These are phyloP conservation scores for Stegostoma tigrinum DNA, from an alignment of 2,113 vertebrate genomes.

Conservation along the genomic window DNA sequence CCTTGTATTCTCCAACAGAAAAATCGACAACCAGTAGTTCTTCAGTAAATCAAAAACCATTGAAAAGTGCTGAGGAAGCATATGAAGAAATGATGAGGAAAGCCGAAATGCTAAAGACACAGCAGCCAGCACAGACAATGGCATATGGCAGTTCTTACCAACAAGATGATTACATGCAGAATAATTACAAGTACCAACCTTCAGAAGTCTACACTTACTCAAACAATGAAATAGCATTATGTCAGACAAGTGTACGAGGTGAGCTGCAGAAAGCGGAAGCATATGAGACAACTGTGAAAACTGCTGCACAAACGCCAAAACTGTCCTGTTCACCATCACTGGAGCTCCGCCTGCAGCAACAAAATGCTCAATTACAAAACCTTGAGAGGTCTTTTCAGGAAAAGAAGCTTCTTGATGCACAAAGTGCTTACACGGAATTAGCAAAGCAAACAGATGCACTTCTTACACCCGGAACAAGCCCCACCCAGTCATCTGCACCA, in stretches of 20 bases:
- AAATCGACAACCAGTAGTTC: conserved; percentile 56
- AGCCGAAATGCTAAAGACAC: conserved; percentile 85
- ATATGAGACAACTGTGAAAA: conserved; percentile 83
- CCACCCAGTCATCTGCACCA: conserved; percentile 81
- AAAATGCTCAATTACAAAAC: conserved; percentile 47
- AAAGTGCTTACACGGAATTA: conserved; percentile 60
- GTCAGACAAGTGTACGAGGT: conserved; percentile 59
- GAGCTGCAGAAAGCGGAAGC: conserved; percentile 58
- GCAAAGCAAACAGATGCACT: conserved; percentile 61
- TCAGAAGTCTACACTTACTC: conserved; percentile 64
- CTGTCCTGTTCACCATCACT: conserved; percentile 63
- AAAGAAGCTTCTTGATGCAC: conserved; percentile 75
- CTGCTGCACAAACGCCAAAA: conserved; percentile 59
- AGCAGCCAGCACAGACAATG: conserved; percentile 60
- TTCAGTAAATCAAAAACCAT: conserved; percentile 62
- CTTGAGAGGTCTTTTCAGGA: conserved; percentile 55
- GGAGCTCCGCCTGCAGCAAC: conserved; percentile 55
- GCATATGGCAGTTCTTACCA: conserved; percentile 56
- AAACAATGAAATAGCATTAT: conserved; percentile 22
- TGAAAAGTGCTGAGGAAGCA: conserved; percentile 95
- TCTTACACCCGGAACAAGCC: conserved; percentile 87
- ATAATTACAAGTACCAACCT: conserved; percentile 64
- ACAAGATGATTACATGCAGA: conserved; percentile 57
- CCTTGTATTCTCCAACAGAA: conserved; percentile 92
- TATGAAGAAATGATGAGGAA: conserved; percentile 99